Evolutionary conservation across 2,888 invertebrate genomes (phyloP).

Genomic region (Stegophylla sp.): DNA sequence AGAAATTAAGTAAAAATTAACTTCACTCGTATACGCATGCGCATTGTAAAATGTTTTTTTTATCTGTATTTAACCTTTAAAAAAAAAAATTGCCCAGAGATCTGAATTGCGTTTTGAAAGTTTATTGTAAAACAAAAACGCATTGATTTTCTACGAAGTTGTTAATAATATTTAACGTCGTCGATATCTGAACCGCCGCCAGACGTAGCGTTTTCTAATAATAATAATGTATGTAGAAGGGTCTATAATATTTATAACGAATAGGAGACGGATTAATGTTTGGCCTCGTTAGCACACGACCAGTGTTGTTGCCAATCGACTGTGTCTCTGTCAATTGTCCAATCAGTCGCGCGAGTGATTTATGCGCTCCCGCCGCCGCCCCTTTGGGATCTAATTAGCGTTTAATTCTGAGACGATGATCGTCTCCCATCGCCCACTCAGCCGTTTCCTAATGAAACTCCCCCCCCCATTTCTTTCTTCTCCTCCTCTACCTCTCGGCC

Average conservation of each 20-base stretch:
- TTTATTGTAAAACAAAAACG: background rate
- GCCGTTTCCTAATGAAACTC: slow-evolving; percentile 50
- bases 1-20: slow-evolving; percentile 27
- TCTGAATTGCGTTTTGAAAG: too few relatives aligned
- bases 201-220: slow-evolving; percentile 20
- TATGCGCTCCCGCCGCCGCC: slow-evolving; percentile 52
- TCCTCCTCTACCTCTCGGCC: background rate
- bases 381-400: slow-evolving; percentile 58
- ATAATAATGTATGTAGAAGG: slow-evolving; percentile 22
- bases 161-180: background rate
- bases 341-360: slow-evolving; percentile 52
- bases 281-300: slow-evolving; percentile 35
- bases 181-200: background rate
- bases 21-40: background rate
- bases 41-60: too few relatives aligned
- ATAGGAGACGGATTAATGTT: slow-evolving; percentile 55
- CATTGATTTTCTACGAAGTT: background rate
- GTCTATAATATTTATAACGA: background rate
- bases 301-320: slow-evolving; percentile 58
- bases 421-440: slow-evolving; percentile 49
- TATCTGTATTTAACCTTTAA: too few relatives aligned
- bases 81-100: too few relatives aligned
- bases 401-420: slow-evolving; percentile 56
- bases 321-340: slow-evolving; percentile 54
- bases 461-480: background rate